Conservation (phyloP, 2,888 invertebrate genomes). For the Drosophila percnosoma region DNA sequence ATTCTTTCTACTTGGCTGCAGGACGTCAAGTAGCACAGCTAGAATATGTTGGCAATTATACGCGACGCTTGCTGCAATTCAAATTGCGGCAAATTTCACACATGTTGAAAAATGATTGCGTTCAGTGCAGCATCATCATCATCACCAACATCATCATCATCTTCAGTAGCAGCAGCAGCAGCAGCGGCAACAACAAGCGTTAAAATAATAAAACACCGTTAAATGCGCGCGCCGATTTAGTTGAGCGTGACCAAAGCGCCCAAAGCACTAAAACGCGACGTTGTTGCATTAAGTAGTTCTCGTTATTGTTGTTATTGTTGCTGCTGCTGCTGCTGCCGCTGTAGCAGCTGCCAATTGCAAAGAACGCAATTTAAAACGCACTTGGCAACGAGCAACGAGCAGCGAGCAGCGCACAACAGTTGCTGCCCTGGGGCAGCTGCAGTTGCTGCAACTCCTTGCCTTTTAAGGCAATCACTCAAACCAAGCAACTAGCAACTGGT, state of each 20-base stretch:
- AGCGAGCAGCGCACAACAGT: conserved; percentile 21
- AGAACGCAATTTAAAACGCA: conserved; percentile 34
- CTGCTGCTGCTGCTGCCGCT: conserved; percentile 11
- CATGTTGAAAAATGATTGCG: conserved; percentile 37
- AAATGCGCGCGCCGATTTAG: conserved; percentile 43
- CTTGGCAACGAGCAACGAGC: conserved; percentile 33
- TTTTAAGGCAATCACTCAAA: background rate
- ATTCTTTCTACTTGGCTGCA: conserved; percentile 8
- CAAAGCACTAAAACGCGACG: conserved; percentile 20
- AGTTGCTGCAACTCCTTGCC: conserved; percentile 5
- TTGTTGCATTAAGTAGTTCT: conserved; percentile 23
- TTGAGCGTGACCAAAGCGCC: conserved; percentile 41
- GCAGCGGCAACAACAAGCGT: conserved; percentile 12
- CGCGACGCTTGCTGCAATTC: conserved; percentile 26
- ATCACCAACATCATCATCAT: background rate
- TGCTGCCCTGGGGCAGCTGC: conserved; percentile 12
- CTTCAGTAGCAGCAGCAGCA: conserved; percentile 4
- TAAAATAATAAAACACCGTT: conserved; percentile 54
- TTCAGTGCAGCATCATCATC: conserved; percentile 20
- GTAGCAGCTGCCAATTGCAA: conserved; percentile 34
- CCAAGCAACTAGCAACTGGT: background rate
- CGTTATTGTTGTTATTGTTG: conserved; percentile 15
- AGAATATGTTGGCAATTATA: conserved; percentile 20
- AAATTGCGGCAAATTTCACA: conserved; percentile 48
- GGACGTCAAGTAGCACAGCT: conserved; percentile 20